phyloP scores from a whole-genome alignment of 2,797 vertebrate species.

The Setipinna tenuifilis region DNA sequence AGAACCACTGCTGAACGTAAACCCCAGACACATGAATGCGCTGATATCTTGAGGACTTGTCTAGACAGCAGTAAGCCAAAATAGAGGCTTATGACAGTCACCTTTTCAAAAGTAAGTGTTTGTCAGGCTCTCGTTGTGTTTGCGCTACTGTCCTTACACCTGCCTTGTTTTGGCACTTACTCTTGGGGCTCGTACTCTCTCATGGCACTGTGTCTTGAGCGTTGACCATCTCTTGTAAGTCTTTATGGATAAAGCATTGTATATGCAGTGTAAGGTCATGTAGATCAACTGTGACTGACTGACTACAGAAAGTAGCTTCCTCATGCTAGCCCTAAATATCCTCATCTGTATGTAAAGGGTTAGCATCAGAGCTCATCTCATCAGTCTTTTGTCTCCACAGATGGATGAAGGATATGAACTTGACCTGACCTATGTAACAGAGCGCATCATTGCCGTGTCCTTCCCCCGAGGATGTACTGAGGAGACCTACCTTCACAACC shows the following conservation, averaged over 20 bases:
- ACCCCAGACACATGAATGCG: neutral
- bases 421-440: constrained; percentile 94
- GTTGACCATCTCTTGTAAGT: no score
- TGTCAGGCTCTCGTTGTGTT: no score
- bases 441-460: constrained; percentile 92
- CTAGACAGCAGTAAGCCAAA: neutral
- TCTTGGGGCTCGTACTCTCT: no score
- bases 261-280: no score
- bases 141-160: no score
- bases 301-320: no score
- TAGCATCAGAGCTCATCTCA: neutral
- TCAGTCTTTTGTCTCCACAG: constrained; percentile 26
- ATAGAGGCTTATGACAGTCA: neutral
- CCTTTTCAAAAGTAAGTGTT: no score
- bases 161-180: no score
- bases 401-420: constrained; percentile 95
- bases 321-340: neutral
- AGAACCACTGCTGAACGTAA: neutral
- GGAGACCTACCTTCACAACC: constrained; percentile 86
- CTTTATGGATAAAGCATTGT: no score
- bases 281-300: no score
- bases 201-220: no score
- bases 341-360: neutral
- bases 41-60: neutral
- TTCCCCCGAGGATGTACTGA: constrained; percentile 87